Evolutionary conservation across 2,797 vertebrate species (phyloP), one percentile per base, ranked within the genome.

Genomic region (Sebastes dallii): DNA sequence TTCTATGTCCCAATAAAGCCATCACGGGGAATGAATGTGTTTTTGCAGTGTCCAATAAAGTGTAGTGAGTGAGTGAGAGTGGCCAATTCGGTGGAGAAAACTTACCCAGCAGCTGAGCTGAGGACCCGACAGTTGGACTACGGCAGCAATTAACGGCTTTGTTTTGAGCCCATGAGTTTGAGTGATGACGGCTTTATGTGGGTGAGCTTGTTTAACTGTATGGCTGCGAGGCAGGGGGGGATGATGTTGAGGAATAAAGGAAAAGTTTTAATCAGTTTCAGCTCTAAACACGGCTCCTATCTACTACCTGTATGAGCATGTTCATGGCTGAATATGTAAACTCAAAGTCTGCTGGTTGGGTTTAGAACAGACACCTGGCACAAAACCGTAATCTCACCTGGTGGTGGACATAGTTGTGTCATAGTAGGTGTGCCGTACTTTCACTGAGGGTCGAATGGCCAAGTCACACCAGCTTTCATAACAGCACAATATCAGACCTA

Each of bases 1-100:
- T 87, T 24, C 73, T 36, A 39, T 56, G 70, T 55, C 7, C 32
- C 30, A 32, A 25, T 77, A 54, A 75, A 87, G 66, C 74, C 84
- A 62, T 74, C 58, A 65, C 14, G 25, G 64, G 58, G 52, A 66
- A 81, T 36, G 2, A 77, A 80, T 60, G 64, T 58, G 42, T 77
- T 81, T 68, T 66, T 73, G 22, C 66, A 77, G n/a, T 66, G 20
- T 61, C 14, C 46, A 73, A 59, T 61, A 71, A 25, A 6, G 42
- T 32, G 20, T n/a, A 58, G 55, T 36, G 9, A 56, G 55, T 34
- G 8, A 56, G 11, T 25, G 10, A 86, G 56, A 69, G 52, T 20
- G n/a, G 27, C 50, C 67, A 69, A 29, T 79, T 62, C 71, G 7
- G 66, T 66, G 76, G 39, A 50, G 65, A 73, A 50, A 79, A 36